Base-by-base conservation (phyloP, 2,113 vertebrate species). In the Noctilio leporinus region DNA sequence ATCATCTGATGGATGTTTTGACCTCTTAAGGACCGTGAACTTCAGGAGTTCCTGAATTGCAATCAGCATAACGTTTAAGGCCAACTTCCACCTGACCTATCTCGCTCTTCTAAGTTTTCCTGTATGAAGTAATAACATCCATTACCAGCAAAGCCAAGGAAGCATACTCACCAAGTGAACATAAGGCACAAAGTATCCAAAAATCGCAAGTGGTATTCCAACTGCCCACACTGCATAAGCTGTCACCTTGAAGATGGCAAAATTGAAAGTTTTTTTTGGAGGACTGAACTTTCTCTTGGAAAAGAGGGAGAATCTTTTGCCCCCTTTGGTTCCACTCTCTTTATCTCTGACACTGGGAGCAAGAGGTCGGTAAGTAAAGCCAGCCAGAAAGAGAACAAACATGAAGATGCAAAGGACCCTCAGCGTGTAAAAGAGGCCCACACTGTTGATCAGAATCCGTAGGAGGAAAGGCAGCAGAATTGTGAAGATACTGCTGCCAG, bases 141-240 rank as follows among this genome's bases (percentile, higher is more conserved):
- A 1, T 59, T 47, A 84, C 47, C 35, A 53, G 1, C 1, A 5
- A 82, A 89, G 59, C 30, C 87, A 91, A 93, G 85, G 75, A 35
- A 0, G 0, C 15, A 43, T 62, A 98, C 99, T 99, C 96, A 99
- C 99, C 99, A 99, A 98, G 95, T 99, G 99, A 97, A 99, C 99
- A 3, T 99, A 99, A 97, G 99, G 99, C 98, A 99, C 99, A 91
- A 99, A 99, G 97, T 99, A 99, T 86, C 99, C 99, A 70, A 99
- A 99, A 49, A 99, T 99, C 0, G 99, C 99, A 10, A 98, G 98
- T 0, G 99, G 99, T 82, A 99, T 99, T 10, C 99, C 99, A 11
- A 99, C 98, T 10, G 99, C 99, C 99, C 99, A 99, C 86, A 99
- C 99, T 14, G 99, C 98, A 92, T 99, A 99, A 76, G 99, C 99